Percentiles rank a stretch among this genome's conserved stretches.
These are phyloP conservation scores for Naja naja DNA, from an alignment of 2,113 vertebrate genomes.

Conservation along the genomic window DNA sequence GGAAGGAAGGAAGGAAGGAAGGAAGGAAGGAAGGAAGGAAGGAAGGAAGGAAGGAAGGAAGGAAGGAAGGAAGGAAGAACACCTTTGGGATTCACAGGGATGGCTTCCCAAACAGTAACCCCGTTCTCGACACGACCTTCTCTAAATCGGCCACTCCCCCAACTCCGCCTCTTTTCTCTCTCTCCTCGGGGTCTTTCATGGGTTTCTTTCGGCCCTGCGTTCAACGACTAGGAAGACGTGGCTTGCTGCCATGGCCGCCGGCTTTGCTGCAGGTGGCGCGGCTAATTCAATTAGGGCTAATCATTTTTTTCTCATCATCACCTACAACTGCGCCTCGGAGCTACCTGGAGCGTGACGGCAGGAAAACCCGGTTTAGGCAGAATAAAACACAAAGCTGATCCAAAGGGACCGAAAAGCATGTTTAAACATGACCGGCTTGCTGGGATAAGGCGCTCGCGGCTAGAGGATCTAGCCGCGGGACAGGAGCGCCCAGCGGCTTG, in stretches of 20 bases:
- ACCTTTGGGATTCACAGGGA: too few species aligned
- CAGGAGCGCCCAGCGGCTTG: not conserved
- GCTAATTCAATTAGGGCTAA: not conserved
- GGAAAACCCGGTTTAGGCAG: not conserved
- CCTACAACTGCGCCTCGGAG: slow-evolving; percentile 2
- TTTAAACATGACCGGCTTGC: not conserved
- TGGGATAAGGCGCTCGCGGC: not conserved
- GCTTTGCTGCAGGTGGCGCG: slow-evolving; percentile 11
- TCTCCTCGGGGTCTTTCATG: not conserved
- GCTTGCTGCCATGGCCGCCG: not conserved
- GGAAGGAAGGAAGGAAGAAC: too few species aligned
- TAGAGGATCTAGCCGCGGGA: not conserved
- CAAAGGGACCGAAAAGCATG: not conserved
- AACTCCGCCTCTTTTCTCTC: not conserved
- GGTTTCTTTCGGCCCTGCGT: not conserved
- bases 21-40: too few species aligned
- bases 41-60: too few species aligned
- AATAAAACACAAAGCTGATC: not conserved
- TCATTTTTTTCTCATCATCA: not conserved
- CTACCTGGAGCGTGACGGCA: not conserved
- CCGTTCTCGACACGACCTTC: not conserved
- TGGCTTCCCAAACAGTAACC: not conserved
- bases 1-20: too few species aligned
- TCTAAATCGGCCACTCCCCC: not conserved
- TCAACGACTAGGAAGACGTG: not conserved